Percentiles rank a stretch among this genome's conserved stretches.
Evolutionary conservation across 2,888 invertebrate species (phyloP).

Genomic region (Amphipoea oculea): DNA sequence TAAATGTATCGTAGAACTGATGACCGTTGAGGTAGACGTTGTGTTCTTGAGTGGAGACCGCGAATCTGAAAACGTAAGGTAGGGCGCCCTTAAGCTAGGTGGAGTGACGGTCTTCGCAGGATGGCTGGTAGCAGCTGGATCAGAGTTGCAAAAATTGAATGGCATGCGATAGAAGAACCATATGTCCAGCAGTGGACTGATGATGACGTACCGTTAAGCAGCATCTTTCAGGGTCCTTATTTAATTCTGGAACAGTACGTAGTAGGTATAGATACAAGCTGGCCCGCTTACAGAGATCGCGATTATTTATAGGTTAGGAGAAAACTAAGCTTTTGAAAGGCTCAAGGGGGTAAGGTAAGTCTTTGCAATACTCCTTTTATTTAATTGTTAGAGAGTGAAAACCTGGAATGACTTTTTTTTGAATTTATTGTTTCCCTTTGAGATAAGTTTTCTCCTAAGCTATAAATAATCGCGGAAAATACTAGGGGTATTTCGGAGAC

Average conservation of each 20-base stretch:
- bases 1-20: background rate
- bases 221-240: background rate
- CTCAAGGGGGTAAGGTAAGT: background rate
- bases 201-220: too few species aligned
- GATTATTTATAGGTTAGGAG: background rate
- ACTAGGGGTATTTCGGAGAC: background rate
- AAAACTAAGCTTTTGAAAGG: background rate
- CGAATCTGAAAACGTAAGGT: too few species aligned
- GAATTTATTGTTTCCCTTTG: background rate
- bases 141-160: too few species aligned
- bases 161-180: too few species aligned
- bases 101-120: too few species aligned
- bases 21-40: too few species aligned
- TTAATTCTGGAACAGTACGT: background rate
- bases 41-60: too few species aligned
- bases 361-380: background rate
- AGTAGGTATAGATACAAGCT: too few species aligned
- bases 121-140: too few species aligned
- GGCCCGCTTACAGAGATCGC: too few species aligned
- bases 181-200: too few species aligned
- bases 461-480: background rate
- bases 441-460: background rate
- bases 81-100: too few species aligned
- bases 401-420: background rate
- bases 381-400: background rate